These are phyloP conservation scores for Pedetes capensis DNA, from an alignment of 2,113 vertebrate genomes.

Conservation along the genomic window DNA sequence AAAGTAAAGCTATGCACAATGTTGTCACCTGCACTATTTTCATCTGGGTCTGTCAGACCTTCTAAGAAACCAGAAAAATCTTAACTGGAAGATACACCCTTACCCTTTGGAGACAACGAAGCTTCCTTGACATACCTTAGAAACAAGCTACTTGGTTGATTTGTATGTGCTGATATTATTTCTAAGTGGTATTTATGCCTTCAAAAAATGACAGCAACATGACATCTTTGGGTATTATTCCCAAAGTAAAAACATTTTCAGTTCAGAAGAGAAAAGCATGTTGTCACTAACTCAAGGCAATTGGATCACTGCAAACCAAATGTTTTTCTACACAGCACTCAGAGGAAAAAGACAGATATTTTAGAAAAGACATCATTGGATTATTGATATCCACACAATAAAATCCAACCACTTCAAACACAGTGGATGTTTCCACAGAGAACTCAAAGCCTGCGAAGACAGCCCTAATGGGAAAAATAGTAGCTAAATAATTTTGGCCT, in stretches of 20 bases:
- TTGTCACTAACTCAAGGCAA: constrained; percentile 58
- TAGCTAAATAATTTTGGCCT: constrained; percentile 20
- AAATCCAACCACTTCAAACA: constrained; percentile 49
- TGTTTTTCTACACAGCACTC: constrained; percentile 37
- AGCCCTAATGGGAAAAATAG: constrained; percentile 47
- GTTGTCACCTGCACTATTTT: neutral
- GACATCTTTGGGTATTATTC: constrained; percentile 38
- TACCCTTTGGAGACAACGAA: neutral
- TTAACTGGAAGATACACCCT: neutral
- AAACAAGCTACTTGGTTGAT: neutral
- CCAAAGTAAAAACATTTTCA: constrained; percentile 59
- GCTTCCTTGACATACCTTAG: neutral
- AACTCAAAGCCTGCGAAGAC: constrained; percentile 40
- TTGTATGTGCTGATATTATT: neutral
- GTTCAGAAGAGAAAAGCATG: constrained; percentile 57
- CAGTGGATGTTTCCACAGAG: constrained; percentile 55
- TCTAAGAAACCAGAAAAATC: neutral
- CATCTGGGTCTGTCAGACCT: neutral
- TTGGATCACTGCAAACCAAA: neutral
- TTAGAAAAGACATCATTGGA: constrained; percentile 63
- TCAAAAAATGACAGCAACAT: constrained; percentile 48
- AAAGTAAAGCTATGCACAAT: neutral
- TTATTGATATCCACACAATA: constrained; percentile 56
- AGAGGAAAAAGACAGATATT: constrained; percentile 50
- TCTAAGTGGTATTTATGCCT: constrained; percentile 13